Evolutionary conservation across 1,140 invertebrate species (phyloP), one percentile per base, ranked within the genome.

Genomic region (Drosophila trapezifrons): DNA sequence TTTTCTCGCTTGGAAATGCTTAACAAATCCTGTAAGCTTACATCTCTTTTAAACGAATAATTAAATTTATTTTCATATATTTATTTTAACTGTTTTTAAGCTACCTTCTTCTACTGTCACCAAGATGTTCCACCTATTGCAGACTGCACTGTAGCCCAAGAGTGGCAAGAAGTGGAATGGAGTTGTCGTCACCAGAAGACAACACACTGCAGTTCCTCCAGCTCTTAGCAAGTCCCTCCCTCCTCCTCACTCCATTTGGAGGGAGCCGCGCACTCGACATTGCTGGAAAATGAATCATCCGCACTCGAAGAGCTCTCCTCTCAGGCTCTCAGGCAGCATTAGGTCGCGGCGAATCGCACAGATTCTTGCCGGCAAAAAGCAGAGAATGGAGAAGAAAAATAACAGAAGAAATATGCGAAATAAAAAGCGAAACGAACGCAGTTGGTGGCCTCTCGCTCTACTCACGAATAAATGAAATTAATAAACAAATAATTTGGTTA

Each of bases 401-500:
- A 0, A 13, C n/a, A n/a, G n/a, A 20, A 17, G 13, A 62, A 25
- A 20, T 40, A 42, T 66, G 62, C 47, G 63, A 67, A 65, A 45
- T 55, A 70, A 70, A 69, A 71, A 71, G 43, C 67, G 51, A 71
- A 71, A 58, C 32, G 51, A 56, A 58, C 66, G 51, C 65, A 71
- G 80, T 78, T 83, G 80, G 80, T 82, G 80, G 80, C 80, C 75
- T 46, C 60, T 13, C 17, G 2, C 8, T 17, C 46, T 12, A 8
- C 62, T 38, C 32, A 29, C 18, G 9, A 70, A 75, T 76, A 71
- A 76, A 80, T 52, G 54, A 71, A 84, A 82, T 82, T 82, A 84
- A 83, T 82, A 82, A 82, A 82, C 80, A 82, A 82, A 82, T 82
- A 79, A 83, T 82, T 73, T 54, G 42, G 62, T 56, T 67, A 42